Conservation (phyloP, 2,797 vertebrate genomes). For the Lepidocolaptes lacrymiger region DNA sequence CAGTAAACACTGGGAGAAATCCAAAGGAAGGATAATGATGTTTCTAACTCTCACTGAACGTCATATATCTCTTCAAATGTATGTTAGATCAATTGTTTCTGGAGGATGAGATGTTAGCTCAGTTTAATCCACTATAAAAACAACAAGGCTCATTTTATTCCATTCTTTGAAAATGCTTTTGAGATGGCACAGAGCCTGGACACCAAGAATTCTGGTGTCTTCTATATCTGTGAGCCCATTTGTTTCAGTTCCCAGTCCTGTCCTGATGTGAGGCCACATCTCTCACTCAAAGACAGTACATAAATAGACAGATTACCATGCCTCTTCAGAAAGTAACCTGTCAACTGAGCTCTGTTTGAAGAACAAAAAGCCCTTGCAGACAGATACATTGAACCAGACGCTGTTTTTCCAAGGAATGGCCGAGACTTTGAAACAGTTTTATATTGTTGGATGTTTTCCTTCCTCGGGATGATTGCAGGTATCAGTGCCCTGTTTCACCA, state of each 20-base stretch:
- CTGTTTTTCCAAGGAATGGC: conserved; percentile 2
- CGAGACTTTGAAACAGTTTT: background rate
- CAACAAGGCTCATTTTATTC: background rate
- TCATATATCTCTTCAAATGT: background rate
- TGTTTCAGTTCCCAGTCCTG: background rate
- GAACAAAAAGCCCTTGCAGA: conserved; percentile 31
- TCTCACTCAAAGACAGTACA: background rate
- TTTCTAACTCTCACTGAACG: background rate
- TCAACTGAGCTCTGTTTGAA: conserved; percentile 26
- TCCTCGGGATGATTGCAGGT: background rate
- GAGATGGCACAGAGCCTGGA: background rate
- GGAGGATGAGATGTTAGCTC: background rate
- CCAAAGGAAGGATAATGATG: background rate
- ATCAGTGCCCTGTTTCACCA: background rate
- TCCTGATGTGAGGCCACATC: background rate
- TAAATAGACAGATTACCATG: background rate
- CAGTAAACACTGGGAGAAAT: background rate
- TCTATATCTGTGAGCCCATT: background rate
- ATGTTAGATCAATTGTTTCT: background rate
- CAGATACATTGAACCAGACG: background rate
- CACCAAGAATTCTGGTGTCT: background rate
- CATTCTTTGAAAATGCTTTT: background rate
- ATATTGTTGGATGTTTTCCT: background rate
- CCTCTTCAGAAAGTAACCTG: conserved; percentile 35
- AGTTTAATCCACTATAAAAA: background rate